These are phyloP conservation scores for Melipona quadrifasciata DNA, from an alignment of 1,140 invertebrate genomes.

Conservation along the genomic window DNA sequence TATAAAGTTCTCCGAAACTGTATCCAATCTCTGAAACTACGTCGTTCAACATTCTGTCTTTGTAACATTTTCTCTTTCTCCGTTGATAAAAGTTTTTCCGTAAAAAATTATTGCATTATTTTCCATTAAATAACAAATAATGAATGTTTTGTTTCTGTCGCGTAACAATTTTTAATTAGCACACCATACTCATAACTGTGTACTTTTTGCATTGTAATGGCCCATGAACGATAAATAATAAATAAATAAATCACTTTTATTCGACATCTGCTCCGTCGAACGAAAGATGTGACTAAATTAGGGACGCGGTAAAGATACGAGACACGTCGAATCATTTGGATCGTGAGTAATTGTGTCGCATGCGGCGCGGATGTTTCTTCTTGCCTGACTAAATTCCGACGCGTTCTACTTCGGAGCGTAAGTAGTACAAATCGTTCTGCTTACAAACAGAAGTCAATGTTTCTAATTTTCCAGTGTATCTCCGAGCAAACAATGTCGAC, in stretches of 20 bases:
- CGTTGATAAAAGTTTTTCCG: not conserved
- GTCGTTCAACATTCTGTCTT: not conserved
- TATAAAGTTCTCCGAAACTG: not conserved
- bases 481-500: too few relatives aligned
- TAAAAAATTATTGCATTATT: not conserved
- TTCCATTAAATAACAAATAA: too few relatives aligned
- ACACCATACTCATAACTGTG: too few relatives aligned
- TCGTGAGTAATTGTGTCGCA: not conserved
- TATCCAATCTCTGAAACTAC: not conserved
- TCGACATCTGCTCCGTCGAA: not conserved
- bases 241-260: not conserved
- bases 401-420: conserved; percentile 8
- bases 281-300: not conserved
- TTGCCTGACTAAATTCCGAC: conserved; percentile 12
- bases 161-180: too few relatives aligned
- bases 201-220: too few relatives aligned
- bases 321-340: not conserved
- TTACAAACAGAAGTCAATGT: not conserved
- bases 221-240: too few relatives aligned
- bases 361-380: not conserved
- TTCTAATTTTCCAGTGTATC: not conserved
- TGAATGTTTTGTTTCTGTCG: too few relatives aligned
- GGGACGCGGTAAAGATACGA: too few relatives aligned
- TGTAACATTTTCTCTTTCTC: not conserved
- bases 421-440: not conserved